Base-by-base conservation (phyloP, 92 coral and sea anemone species). In the Epizoanthus scotinus region DNA sequence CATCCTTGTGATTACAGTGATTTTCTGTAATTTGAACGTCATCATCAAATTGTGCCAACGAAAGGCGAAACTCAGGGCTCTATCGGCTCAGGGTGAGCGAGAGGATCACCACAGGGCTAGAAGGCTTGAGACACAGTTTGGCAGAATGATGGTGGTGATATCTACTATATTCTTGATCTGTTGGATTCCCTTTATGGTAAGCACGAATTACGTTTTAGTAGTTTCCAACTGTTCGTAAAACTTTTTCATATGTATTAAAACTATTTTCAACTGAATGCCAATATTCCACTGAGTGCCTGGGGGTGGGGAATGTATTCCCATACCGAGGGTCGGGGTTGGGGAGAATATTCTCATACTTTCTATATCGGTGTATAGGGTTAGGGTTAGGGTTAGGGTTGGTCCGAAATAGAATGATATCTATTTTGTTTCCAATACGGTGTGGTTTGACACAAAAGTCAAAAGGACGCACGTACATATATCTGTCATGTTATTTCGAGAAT, bases 121-220 rank as follows among this genome's bases (percentile, higher is more conserved):
- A 71, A 85, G 38, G n/a, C 77, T 85, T 0, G 92, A 93, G 56
- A 84, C 71, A 67, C 97, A 93, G 50, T 93, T 91, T 73, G 80
- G 86, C 10, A 83, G 91, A 31, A 90, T 91, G 87, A 93, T 93
- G 97, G 86, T 90, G 15, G 77, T 93, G 15, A 93, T 93, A 50
- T 93, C 97, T 0, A 78, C 85, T 8, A 71, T 90, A 2, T 93
- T 90, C 52, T 89, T 93, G 6, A 72, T 88, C 50, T 89, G 94
- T 14, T 93, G 97, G 97, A 86, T 92, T 59, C 97, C 97, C 10
- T 93, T 87, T 28, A 81, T 86, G 97, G 97, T 93, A 83, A 87
- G 97, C 80, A 17, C 36, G 52, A 47, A 14, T 47, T 47, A 9
- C 12, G 14, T 10, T 47, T 47, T 47, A 47, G 52, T 34, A 3